Evolutionary conservation across 2,888 invertebrate genomes (phyloP).

Genomic region (Aporophyla lueneburgensis): DNA sequence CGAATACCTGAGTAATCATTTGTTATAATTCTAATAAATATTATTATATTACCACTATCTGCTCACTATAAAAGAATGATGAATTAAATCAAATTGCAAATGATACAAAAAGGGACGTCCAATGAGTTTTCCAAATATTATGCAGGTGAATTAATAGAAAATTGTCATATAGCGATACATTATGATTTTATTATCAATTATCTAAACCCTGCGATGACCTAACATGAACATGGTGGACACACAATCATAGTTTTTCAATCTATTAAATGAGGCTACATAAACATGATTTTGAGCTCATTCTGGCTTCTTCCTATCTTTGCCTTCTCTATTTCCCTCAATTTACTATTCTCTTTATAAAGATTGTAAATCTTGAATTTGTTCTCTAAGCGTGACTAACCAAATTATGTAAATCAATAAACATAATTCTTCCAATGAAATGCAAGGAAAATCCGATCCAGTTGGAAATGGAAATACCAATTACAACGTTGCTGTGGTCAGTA

Average conservation of each 20-base stretch:
- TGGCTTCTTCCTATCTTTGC: neutral
- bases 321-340: neutral
- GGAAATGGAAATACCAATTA: slow-evolving; percentile 32
- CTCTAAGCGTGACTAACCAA: neutral
- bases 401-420: neutral
- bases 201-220: too few relatives aligned
- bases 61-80: neutral
- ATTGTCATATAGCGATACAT: neutral
- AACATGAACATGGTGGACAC: neutral
- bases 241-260: neutral
- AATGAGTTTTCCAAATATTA: neutral
- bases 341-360: neutral
- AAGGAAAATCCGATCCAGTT: slow-evolving; percentile 15
- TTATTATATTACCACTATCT: neutral
- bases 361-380: neutral
- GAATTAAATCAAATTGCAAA: too few relatives aligned
- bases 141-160: neutral
- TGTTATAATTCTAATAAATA: neutral
- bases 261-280: neutral
- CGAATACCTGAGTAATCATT: neutral
- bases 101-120: neutral
- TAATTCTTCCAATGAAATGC: slow-evolving; percentile 1
- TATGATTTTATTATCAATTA: too few relatives aligned
- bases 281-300: too few relatives aligned
- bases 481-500: neutral